These are phyloP conservation scores for Nansenia antarctica DNA, from an alignment of 2,113 vertebrate species.

Conservation along the genomic window DNA sequence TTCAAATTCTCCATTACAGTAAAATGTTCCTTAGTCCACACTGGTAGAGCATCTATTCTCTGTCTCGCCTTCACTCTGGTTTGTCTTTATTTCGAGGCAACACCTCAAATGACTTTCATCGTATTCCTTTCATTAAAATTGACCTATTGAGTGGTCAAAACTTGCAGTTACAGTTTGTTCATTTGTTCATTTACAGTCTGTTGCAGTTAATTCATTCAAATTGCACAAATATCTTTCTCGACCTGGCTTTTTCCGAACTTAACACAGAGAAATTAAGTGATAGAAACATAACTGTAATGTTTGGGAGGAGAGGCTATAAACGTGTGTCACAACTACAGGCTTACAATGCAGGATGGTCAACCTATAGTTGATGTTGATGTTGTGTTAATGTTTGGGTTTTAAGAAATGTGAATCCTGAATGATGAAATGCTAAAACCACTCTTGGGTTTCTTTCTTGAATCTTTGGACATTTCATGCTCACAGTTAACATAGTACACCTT, in stretches of 20 bases:
- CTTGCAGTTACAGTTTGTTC: conserved; percentile 2
- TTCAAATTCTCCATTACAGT: conserved; percentile 25
- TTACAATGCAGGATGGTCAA: conserved; percentile 28
- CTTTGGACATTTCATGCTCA: background rate
- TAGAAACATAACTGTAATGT: conserved; percentile 16
- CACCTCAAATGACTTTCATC: background rate
- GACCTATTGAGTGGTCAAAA: no score
- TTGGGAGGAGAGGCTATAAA: conserved; percentile 12
- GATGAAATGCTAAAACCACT: background rate
- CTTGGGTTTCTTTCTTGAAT: conserved; percentile 8
- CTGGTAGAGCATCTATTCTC: background rate
- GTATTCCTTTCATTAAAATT: conserved; percentile 1
- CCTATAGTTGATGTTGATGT: background rate
- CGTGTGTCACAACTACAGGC: conserved; percentile 3
- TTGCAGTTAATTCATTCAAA: conserved; percentile 5
- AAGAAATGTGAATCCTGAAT: background rate
- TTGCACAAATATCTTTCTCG: conserved; percentile 7
- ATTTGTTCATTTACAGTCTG: background rate
- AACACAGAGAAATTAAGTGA: no score
- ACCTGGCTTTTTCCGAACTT: conserved; percentile 2
- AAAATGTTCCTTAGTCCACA: background rate
- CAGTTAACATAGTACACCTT: conserved; percentile 9
- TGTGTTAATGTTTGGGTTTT: background rate
- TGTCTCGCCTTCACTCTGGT: background rate
- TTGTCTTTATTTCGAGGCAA: no score